Conservation (phyloP, 1,140 invertebrate species). For the Triops cancriformis region DNA sequence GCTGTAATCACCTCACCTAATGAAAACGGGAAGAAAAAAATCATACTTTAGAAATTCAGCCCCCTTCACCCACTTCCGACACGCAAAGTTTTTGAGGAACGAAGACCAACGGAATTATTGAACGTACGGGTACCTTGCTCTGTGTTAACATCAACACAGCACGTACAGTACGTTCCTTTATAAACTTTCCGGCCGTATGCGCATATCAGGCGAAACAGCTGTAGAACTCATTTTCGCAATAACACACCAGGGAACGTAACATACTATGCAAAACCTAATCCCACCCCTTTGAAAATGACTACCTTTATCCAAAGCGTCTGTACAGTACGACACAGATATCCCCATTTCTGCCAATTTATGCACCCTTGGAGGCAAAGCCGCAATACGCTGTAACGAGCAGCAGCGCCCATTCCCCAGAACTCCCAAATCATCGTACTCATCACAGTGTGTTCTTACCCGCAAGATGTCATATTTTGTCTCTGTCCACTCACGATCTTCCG, state of each 20-base stretch:
- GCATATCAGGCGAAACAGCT: too few relatives aligned
- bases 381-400: neutral
- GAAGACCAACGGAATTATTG: neutral
- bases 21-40: slow-evolving; percentile 28
- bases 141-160: too few relatives aligned
- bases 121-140: too few relatives aligned
- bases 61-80: neutral
- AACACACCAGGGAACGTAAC: neutral
- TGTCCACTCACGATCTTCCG: neutral
- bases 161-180: too few relatives aligned
- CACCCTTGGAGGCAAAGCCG: neutral
- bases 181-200: too few relatives aligned
- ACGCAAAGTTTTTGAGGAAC: neutral
- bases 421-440: neutral
- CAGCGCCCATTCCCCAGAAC: neutral
- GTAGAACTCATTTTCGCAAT: slow-evolving; percentile 11
- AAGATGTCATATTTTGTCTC: neutral
- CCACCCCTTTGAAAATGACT: slow-evolving; percentile 5
- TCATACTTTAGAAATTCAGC: neutral
- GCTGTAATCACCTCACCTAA: slow-evolving; percentile 37
- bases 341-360: neutral
- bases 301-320: neutral
- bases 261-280: neutral
- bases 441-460: neutral
- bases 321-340: neutral